phyloP scores from a whole-genome alignment of 2,797 vertebrate genomes.

The Silurus aristotelis region DNA sequence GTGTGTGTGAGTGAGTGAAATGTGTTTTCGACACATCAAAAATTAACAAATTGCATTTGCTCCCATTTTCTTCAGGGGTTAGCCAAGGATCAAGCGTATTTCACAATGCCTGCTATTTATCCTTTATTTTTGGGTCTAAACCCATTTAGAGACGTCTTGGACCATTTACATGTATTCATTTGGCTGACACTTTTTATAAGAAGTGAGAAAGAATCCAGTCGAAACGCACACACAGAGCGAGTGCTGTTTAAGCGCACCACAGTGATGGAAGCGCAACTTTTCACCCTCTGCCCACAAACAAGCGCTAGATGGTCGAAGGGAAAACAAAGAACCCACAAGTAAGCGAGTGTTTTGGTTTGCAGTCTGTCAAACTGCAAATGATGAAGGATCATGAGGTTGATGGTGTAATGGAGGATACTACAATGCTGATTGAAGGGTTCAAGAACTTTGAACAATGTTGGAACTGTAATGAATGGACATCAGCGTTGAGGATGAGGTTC shows the following conservation, averaged over 20 bases:
- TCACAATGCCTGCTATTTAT: conserved; percentile 9
- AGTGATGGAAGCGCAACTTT: conserved; percentile 8
- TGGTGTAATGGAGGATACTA: neutral
- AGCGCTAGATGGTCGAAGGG: neutral
- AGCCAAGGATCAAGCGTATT: neutral
- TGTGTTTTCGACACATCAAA: neutral
- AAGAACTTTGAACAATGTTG: too few species aligned
- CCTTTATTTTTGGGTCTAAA: neutral
- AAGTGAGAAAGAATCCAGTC: neutral
- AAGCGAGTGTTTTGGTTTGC: neutral
- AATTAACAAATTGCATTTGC: conserved; percentile 6
- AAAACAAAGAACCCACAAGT: neutral
- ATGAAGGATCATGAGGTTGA: neutral
- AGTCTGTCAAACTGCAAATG: neutral
- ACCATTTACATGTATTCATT: conserved; percentile 15
- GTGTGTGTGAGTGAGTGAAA: too few species aligned
- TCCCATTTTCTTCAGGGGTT: neutral
- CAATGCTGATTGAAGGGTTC: neutral
- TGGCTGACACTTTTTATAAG: neutral
- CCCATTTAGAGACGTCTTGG: conserved; percentile 8
- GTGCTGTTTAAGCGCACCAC: neutral
- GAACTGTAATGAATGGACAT: too few species aligned
- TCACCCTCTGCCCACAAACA: neutral
- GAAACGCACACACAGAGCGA: neutral
- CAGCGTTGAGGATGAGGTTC: too few species aligned